Evolutionary conservation across 2,888 invertebrate species (phyloP).

Genomic region (Thumatha senex): DNA sequence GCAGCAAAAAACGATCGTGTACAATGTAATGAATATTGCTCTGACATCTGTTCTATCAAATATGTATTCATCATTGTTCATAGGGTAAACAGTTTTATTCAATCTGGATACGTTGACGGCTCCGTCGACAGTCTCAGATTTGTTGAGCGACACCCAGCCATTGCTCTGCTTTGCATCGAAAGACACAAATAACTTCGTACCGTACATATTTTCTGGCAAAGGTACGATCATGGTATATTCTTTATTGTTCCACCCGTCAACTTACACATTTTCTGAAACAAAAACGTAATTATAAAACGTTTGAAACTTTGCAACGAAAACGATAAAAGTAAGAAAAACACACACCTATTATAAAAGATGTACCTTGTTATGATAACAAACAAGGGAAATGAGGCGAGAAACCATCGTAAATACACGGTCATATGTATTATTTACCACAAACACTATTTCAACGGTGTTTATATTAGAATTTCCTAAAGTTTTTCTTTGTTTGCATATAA

Average conservation of each 20-base stretch:
- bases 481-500: background rate
- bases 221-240: conserved; percentile 40
- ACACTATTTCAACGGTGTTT: conserved; percentile 13
- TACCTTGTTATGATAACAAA: conserved; percentile 16
- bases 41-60: conserved; percentile 89
- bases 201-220: conserved; percentile 53
- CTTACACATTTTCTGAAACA: conserved; percentile 58
- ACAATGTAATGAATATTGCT: conserved; percentile 89
- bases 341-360: conserved; percentile 14
- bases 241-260: conserved; percentile 20
- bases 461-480: conserved; percentile 3
- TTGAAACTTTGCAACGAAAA: background rate
- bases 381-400: conserved; percentile 11
- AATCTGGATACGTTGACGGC: conserved; percentile 48
- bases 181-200: conserved; percentile 50
- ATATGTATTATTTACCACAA: conserved; percentile 20
- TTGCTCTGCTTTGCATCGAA: conserved; percentile 49
- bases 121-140: conserved; percentile 34
- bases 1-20: conserved; percentile 90
- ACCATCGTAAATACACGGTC: conserved; percentile 20
- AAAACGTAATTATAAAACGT: conserved; percentile 12
- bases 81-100: conserved; percentile 51
- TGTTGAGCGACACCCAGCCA: conserved; percentile 46
- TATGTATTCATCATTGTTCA: conserved; percentile 85
- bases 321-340: conserved; percentile 16